phyloP scores from a whole-genome alignment of 2,797 vertebrate species.

The Cryptoblepharus egeriae region DNA sequence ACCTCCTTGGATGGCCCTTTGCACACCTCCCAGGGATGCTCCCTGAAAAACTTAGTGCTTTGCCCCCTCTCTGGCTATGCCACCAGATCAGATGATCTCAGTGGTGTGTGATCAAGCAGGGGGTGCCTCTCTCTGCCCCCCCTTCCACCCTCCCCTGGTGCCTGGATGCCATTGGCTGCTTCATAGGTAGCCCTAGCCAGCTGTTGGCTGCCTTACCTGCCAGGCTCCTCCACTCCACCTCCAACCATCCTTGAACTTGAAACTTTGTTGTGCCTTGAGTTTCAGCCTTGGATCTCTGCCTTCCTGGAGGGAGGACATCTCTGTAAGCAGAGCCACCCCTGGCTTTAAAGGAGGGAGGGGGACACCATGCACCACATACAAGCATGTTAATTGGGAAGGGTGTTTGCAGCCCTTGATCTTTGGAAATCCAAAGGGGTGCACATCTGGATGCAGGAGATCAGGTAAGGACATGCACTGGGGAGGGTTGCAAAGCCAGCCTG shows the following conservation, averaged over 20 bases:
- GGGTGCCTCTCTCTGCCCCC: too few species aligned
- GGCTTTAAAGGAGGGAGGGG: too few species aligned
- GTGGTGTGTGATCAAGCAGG: neutral
- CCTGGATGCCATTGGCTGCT: slow-evolving; percentile 56
- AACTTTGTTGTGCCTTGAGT: slow-evolving; percentile 28
- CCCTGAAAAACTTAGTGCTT: too few species aligned
- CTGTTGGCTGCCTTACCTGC: slow-evolving; percentile 45
- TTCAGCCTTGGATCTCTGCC: slow-evolving; percentile 11
- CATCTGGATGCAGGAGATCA: neutral
- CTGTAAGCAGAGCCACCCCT: neutral
- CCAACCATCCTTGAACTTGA: slow-evolving; percentile 12
- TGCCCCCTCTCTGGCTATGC: too few species aligned
- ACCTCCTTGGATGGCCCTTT: too few species aligned
- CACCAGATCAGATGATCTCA: too few species aligned
- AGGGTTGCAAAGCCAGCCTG: too few species aligned
- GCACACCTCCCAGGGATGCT: too few species aligned
- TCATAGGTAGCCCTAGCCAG: slow-evolving; percentile 55
- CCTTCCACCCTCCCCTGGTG: neutral
- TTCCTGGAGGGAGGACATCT: too few species aligned
- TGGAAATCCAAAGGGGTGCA: too few species aligned
- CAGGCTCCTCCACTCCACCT: neutral
- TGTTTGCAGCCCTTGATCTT: too few species aligned
- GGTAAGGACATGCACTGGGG: neutral
- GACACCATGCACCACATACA: too few species aligned
- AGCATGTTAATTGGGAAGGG: neutral